Evolutionary conservation across 2,888 invertebrate species (phyloP).

Genomic region (Entomobrya proxima): DNA sequence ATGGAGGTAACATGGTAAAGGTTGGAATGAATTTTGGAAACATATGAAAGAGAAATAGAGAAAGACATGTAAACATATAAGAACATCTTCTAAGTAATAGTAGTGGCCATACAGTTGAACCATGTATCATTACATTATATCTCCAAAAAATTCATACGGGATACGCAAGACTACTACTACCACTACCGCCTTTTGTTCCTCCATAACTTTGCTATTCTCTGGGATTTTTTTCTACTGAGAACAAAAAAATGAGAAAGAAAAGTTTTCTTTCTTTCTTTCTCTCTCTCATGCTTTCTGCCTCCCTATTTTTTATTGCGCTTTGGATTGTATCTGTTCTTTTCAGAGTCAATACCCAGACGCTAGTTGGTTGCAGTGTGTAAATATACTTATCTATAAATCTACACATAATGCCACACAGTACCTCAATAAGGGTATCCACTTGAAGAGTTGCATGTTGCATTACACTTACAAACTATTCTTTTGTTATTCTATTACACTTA

Average conservation of each 20-base stretch:
- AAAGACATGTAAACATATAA: background rate
- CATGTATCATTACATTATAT: conserved; percentile 30
- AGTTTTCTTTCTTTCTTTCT: background rate
- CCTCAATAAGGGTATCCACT: background rate
- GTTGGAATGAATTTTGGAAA: background rate
- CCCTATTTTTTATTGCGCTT: conserved; percentile 16
- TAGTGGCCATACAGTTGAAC: too few species aligned
- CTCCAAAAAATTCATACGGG: conserved; percentile 19
- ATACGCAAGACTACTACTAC: background rate
- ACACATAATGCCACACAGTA: background rate
- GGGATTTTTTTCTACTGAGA: conserved; percentile 14
- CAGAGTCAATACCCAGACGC: background rate
- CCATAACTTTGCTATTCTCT: conserved; percentile 26
- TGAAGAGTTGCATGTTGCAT: conserved; percentile 12
- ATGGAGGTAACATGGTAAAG: background rate
- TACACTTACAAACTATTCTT: conserved; percentile 6
- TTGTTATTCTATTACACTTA: background rate
- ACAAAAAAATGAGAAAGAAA: conserved; percentile 37
- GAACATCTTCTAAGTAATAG: background rate
- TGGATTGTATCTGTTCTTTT: conserved; percentile 17
- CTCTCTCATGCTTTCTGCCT: too few species aligned
- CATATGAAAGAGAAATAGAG: background rate
- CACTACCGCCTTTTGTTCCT: background rate
- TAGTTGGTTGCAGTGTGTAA: background rate
- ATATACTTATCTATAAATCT: background rate